Evolutionary conservation across 2,113 vertebrate genomes (phyloP), one percentile per base, ranked within the genome.

Genomic region (Sterrhoptilus dennistouni): DNA sequence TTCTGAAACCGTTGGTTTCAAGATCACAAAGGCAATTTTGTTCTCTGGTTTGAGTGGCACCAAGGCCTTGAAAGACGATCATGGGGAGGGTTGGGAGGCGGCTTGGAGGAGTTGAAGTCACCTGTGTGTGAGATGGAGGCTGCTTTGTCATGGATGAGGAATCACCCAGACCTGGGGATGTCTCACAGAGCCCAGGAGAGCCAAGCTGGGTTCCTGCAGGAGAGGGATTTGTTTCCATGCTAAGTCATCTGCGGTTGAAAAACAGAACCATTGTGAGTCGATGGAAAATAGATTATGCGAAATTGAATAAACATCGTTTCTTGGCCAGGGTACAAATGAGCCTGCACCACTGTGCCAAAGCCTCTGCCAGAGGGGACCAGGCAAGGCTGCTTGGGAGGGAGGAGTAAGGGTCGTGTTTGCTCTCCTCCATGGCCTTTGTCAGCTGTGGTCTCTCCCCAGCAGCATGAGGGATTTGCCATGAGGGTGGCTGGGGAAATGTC

Each of bases 211-310:
- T 49, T 84, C 84, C 64, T 88, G 76, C 50, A 92, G 49, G 53
- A 69, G 38, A 65, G 54, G 65, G 71, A 42, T 71, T 80, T 52
- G 27, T 92, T 89, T 89, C 86, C 33, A 38, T 93, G 89, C 95
- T 91, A 83, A 89, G 91, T 96, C 95, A 96, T 95, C 91, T 52
- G 70, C 63, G 90, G 90, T 44, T 89, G 81, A 91, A 94, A 96
- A 94, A 72, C 97, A 93, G 88, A 95, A 89, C 94, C 88, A 90
- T 96, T 90, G 90, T 91, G 71, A 90, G 94, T 87, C 76, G 70
- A 92, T 96, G 93, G 95, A 95, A 95, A 97, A 95, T 91, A 92
- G 97, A 97, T 94, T 91, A 83, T 68, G 68, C 1, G 69, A 77
- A 89, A 95, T 89, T 94, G 93, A 97, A 85, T 96, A 89, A 97